Conservation (phyloP, 2,888 invertebrate species). For the Dromius quadrimaculatus region DNA sequence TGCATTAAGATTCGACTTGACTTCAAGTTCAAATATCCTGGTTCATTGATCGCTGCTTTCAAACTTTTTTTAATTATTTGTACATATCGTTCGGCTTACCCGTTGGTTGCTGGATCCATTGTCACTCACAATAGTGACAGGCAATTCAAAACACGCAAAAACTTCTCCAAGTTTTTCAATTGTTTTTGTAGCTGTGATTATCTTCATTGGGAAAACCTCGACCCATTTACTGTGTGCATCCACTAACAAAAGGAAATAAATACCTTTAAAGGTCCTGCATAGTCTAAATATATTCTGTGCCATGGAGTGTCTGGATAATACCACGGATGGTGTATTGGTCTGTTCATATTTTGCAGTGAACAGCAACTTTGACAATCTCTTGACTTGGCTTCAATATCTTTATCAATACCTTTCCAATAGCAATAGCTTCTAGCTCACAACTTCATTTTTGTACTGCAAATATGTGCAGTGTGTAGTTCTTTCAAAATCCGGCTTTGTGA, state of each 20-base stretch:
- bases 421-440: conserved; percentile 51
- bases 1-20: too few relatives aligned
- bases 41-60: too few relatives aligned
- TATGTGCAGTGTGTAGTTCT: conserved; percentile 51
- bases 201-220: conserved; percentile 54
- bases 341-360: conserved; percentile 23
- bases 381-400: conserved; percentile 44
- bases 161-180: conserved; percentile 45
- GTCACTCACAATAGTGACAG: conserved; percentile 54
- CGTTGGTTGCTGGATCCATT: conserved; percentile 57
- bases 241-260: conserved; percentile 53
- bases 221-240: conserved; percentile 55
- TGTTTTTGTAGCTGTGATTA: conserved; percentile 48
- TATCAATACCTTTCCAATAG: conserved; percentile 54
- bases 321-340: conserved; percentile 49
- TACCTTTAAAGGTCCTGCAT: conserved; percentile 51
- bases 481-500: conserved; percentile 27
- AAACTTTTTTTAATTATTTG: too few relatives aligned
- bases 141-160: conserved; percentile 55
- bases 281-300: conserved; percentile 55
- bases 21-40: too few relatives aligned
- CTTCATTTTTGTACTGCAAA: conserved; percentile 53
- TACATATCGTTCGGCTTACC: conserved; percentile 54
- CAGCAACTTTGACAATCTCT: conserved; percentile 47
- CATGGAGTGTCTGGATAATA: conserved; percentile 54